Conservation (phyloP, 2,113 vertebrate genomes). For the Lepus timidus region DNA sequence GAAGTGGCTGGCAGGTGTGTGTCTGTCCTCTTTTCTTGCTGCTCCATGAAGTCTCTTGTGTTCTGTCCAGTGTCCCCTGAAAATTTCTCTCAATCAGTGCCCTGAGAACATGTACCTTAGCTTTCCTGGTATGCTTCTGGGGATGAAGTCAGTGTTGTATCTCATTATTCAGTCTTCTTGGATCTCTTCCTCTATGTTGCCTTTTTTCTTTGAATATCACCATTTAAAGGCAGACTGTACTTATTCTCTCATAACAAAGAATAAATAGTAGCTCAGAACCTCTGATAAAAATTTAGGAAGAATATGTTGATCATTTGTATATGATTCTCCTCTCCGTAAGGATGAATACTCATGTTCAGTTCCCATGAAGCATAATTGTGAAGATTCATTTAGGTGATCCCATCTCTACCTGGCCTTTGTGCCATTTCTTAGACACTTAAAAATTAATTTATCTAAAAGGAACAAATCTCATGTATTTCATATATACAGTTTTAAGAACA, state of each 20-base stretch:
- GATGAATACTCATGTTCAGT: neutral
- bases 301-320: neutral
- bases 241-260: slow-evolving; percentile 18
- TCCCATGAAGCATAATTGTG: neutral
- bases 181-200: neutral
- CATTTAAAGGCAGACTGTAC: neutral
- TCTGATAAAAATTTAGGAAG: neutral
- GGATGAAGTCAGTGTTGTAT: no score
- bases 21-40: no score
- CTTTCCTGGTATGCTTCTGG: no score
- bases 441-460: no score
- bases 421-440: neutral
- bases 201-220: neutral
- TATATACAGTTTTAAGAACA: no score
- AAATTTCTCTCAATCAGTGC: no score
- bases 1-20: no score
- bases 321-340: neutral
- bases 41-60: no score
- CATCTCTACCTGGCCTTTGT: neutral
- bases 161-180: no score
- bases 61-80: no score
- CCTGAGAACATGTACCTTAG: no score
- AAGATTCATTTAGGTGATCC: neutral
- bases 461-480: no score
- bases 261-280: neutral